Evolutionary conservation across 2,113 vertebrate species (phyloP).

Genomic region (Ageneiosus marmoratus): DNA sequence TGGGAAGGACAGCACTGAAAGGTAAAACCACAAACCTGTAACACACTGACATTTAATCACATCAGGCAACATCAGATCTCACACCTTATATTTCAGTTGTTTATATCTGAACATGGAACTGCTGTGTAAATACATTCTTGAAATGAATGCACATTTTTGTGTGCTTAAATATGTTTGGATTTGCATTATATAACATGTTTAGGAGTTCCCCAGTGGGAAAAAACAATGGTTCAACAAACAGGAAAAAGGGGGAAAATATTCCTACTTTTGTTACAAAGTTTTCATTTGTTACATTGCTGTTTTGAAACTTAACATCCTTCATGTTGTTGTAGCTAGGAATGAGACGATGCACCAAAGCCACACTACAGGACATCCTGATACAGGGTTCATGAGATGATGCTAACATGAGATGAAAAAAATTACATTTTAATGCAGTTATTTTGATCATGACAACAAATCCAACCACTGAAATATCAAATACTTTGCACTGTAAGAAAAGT

Average conservation of each 20-base stretch:
- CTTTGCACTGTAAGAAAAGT: not conserved
- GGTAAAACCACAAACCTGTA: slow-evolving; percentile 52
- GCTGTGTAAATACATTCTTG: not conserved
- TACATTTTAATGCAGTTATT: not conserved
- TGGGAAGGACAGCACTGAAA: slow-evolving; percentile 76
- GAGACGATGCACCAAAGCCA: not conserved
- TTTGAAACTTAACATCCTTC: not conserved
- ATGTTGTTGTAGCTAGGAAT: not conserved
- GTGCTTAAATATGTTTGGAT: not conserved
- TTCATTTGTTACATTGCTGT: not conserved
- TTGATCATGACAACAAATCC: too few species aligned
- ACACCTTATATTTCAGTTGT: not conserved
- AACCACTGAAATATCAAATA: not conserved
- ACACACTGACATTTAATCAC: slow-evolving; percentile 12
- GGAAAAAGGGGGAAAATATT: not conserved
- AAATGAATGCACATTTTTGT: not conserved
- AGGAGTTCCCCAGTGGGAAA: not conserved
- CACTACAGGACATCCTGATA: not conserved
- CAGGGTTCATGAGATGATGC: not conserved
- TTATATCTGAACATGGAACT: not conserved
- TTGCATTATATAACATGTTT: too few species aligned
- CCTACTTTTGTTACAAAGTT: not conserved
- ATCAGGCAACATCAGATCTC: not conserved
- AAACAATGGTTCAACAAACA: not conserved
- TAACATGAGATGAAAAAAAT: not conserved